Base-by-base conservation (phyloP, 2,797 vertebrate genomes). In the Morus bassanus region DNA sequence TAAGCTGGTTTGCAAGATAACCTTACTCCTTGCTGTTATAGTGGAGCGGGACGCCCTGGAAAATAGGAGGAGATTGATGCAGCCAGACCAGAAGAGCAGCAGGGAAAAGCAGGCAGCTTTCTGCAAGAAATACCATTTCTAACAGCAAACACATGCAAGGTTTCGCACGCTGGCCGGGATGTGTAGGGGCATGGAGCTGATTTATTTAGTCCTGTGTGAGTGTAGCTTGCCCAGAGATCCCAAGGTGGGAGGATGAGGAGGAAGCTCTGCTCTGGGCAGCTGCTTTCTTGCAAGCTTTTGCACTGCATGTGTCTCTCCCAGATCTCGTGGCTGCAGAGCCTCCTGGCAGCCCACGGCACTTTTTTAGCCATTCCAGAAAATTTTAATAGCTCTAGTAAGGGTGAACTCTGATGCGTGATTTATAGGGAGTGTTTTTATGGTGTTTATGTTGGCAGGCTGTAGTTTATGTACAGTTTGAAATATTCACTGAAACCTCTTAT, bases 381-480 rank as follows among this genome's bases (percentile, higher is more conserved):
- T 39, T 3, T 12, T 56, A 50, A 11, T 6, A 9, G 50, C 27
- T 39, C 22, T 12, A 25, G 35, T 0, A 6, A 77, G 79, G 76
- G 54, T 17, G n/a, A 65, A 43, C 37, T 33, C 54, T 23, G 67
- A 10, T 11, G 37, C 6, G 0, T 64, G 85, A 83, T 88, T 94
- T 96, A 60, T 1, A n/a, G 82, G 60, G 61, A 68, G 79, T 7
- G 67, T 7, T 77, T 93, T 85, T 31, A 57, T 2, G 4, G 68
- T 85, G 95, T 96, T 96, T 88, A 7, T 35, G 53, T 91, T 96
- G 94, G 95, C 81, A 24, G 75, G 63, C 64, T 22, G 68, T 7
- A 39, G 85, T 93, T 92, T 91, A 11, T 25, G 81, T 8, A 68
- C 0, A 2, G 37, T 67, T 88, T 41, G 81, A 87, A 91, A 64